Base-by-base conservation (phyloP, 2,888 invertebrate genomes). In the Lomographa bimaculata region DNA sequence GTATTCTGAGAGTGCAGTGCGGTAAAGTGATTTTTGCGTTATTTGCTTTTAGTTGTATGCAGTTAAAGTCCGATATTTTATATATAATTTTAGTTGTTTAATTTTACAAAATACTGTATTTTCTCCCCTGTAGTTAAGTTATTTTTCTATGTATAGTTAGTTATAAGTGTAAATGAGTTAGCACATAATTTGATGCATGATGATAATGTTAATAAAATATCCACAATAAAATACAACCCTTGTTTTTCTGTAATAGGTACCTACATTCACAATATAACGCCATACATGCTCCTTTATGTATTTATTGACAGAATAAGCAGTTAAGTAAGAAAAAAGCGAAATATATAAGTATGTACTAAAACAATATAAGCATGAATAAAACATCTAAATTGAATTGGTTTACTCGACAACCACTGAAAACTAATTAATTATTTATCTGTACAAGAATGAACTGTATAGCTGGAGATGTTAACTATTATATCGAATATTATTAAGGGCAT, bases 141-240 rank as follows among this genome's bases (percentile, higher is more conserved):
- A 85, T 86, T 86, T 86, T 86, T 86, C 82, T 87, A 87, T 89
- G 89, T 89, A 89, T 87, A 89, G 87, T 73, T 89, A 89, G 87
- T 86, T 81, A 74, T 89, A 89, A 85, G 86, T 89, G 86, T 89
- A 89, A 82, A 87, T 87, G 84, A 84, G 71, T 81, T 85, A 87
- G 86, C 81, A 86, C 86, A 78, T 89, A 87, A 85, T 83, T 86
- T 81, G 86, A 89, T 87, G 87, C 87, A 89, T 89, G 87, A 89
- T 87, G 83, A 84, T 87, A 86, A 87, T 85, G 86, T 89, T 89
- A 87, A 86, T 87, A 86, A 87, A 89, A 87, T 86, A 85, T 85
- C 83, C 81, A 85, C 85, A 81, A 84, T 83, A 86, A 87, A 87
- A 86, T 78, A 78, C 75, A 83, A 68, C 61, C 60, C 61, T 79